Evolutionary conservation across 2,888 invertebrate species (phyloP).

Genomic region (Siphlonurus alternatus): DNA sequence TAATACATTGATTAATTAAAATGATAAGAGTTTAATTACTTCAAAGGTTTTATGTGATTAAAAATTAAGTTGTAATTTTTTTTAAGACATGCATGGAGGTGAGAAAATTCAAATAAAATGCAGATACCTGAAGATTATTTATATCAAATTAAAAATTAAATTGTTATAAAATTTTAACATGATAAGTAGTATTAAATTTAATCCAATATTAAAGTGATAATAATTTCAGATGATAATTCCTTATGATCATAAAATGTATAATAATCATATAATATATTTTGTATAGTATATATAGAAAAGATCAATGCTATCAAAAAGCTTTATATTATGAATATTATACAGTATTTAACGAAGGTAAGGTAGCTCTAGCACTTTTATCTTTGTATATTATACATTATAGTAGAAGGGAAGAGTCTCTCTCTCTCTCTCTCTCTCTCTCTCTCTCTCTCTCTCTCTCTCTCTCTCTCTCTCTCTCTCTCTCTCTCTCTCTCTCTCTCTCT

Average conservation of each 20-base stretch:
- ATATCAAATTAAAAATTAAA: no score
- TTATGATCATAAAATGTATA: not conserved
- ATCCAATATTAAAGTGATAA: not conserved
- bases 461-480: not conserved
- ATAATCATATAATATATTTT: not conserved
- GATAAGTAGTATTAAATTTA: no score
- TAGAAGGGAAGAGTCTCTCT: not conserved
- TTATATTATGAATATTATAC: not conserved
- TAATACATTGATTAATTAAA: no score
- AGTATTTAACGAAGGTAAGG: no score
- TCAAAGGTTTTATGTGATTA: no score
- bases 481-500: not conserved
- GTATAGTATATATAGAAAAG: not conserved
- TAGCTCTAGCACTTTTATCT: no score
- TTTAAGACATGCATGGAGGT: no score
- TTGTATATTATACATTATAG: not conserved
- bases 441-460: not conserved
- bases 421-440: not conserved
- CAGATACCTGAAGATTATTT: no score
- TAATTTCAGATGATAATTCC: not conserved
- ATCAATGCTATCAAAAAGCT: not conserved
- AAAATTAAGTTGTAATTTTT: no score
- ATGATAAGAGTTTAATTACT: no score
- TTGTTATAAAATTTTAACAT: no score
- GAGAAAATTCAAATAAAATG: no score